Conservation (phyloP, 2,797 vertebrate genomes). For the Phrynocephalus vlangalii region DNA sequence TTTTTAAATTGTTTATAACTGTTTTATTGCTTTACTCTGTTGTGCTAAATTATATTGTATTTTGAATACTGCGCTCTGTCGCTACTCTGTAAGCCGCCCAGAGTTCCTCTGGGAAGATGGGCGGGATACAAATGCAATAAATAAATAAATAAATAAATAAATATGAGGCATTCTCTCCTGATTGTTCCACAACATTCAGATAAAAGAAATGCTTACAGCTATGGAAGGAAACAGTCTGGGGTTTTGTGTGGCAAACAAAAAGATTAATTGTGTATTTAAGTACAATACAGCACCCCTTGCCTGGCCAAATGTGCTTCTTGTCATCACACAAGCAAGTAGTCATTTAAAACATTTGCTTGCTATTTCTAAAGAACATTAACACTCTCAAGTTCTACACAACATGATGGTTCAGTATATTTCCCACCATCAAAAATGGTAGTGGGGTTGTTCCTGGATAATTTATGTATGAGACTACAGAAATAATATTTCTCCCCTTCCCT, state of each 20-base stretch:
- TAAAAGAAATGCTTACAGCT: not conserved
- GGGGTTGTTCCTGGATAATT: not conserved
- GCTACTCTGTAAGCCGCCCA: too few species aligned
- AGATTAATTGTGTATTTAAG: not conserved
- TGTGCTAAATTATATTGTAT: too few species aligned
- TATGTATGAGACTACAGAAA: not conserved
- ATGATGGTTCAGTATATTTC: too few species aligned
- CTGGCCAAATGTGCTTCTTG: not conserved
- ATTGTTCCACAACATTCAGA: not conserved
- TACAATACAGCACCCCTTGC: not conserved
- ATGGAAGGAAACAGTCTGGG: not conserved
- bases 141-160: too few species aligned
- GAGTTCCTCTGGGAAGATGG: too few species aligned
- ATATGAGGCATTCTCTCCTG: not conserved
- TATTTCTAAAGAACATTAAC: not conserved
- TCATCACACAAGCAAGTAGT: not conserved
- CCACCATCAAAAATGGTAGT: too few species aligned
- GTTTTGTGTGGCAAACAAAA: not conserved
- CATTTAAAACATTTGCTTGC: not conserved
- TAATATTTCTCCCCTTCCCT: too few species aligned
- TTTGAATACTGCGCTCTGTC: too few species aligned
- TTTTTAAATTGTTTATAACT: too few species aligned
- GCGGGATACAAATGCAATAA: too few species aligned
- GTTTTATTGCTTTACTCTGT: too few species aligned
- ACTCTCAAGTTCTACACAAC: not conserved